Percentiles rank a stretch among this genome's conserved stretches.
phyloP scores from a whole-genome alignment of 2,888 invertebrate species.

The Nasonovia ribisnigri region DNA sequence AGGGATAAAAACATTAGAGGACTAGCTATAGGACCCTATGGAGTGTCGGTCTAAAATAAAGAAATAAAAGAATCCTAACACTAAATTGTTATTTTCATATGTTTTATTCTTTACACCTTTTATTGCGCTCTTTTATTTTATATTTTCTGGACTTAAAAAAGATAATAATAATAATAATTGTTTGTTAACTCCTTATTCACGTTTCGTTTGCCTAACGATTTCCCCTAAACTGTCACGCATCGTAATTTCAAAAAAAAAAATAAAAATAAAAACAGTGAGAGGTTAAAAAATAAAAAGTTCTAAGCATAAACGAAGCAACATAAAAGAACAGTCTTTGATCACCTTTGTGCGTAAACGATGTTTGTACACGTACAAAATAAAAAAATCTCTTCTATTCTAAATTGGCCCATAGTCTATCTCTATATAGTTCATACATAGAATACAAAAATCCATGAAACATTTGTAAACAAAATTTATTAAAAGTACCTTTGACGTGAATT shows the following conservation, averaged over 20 bases:
- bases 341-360: slow-evolving; percentile 56
- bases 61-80: slow-evolving; percentile 15
- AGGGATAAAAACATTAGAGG: slow-evolving; percentile 33
- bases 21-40: neutral
- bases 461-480: slow-evolving; percentile 42
- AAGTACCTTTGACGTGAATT: slow-evolving; percentile 29
- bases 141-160: slow-evolving; percentile 1
- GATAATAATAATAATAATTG: slow-evolving; percentile 39
- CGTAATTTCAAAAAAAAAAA: slow-evolving; percentile 43
- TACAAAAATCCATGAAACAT: slow-evolving; percentile 35
- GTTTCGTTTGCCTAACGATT: slow-evolving; percentile 28
- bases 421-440: slow-evolving; percentile 32
- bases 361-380: slow-evolving; percentile 39
- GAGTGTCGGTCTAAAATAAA: slow-evolving; percentile 14
- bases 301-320: slow-evolving; percentile 46
- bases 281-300: slow-evolving; percentile 18
- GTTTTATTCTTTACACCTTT: neutral
- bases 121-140: neutral
- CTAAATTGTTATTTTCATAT: slow-evolving; percentile 41
- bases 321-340: slow-evolving; percentile 49
- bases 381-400: slow-evolving; percentile 43
- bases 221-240: slow-evolving; percentile 15
- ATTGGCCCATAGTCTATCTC: slow-evolving; percentile 30
- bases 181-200: slow-evolving; percentile 10
- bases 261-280: neutral